Evolutionary conservation across 2,888 invertebrate species (phyloP).

Genomic region (Yponomeuta plumbellus): DNA sequence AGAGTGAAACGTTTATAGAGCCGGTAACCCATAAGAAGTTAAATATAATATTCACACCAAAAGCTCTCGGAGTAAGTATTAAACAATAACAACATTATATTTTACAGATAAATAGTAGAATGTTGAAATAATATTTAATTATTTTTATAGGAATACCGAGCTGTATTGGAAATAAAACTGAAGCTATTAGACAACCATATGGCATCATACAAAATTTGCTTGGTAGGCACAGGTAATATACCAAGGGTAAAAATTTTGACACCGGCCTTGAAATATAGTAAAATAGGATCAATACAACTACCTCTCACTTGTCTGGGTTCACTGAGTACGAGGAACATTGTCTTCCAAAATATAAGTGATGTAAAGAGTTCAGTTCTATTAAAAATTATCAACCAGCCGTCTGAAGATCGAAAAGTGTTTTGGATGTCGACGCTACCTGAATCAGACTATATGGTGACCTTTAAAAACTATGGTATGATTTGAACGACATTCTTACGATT

Average conservation of each 20-base stretch:
- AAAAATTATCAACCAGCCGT: conserved; percentile 35
- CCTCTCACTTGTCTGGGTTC: conserved; percentile 66
- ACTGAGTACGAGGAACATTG: conserved; percentile 41
- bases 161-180: conserved; percentile 59
- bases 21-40: conserved; percentile 59
- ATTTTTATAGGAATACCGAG: conserved; percentile 57
- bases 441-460: conserved; percentile 35
- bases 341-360: conserved; percentile 53
- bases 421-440: conserved; percentile 40
- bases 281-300: conserved; percentile 42
- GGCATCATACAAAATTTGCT: conserved; percentile 58
- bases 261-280: conserved; percentile 43
- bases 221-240: conserved; percentile 66
- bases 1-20: conserved; percentile 59
- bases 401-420: conserved; percentile 51
- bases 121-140: neutral
- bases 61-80: conserved; percentile 47
- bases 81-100: neutral
- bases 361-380: conserved; percentile 45
- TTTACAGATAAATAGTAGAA: conserved; percentile 6
- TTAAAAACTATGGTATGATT: conserved; percentile 40
- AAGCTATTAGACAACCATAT: conserved; percentile 58
- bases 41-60: conserved; percentile 59
- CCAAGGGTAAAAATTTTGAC: conserved; percentile 53
- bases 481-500: neutral